Base-by-base conservation (phyloP, 2,797 vertebrate species). In the Remorina albescens region DNA sequence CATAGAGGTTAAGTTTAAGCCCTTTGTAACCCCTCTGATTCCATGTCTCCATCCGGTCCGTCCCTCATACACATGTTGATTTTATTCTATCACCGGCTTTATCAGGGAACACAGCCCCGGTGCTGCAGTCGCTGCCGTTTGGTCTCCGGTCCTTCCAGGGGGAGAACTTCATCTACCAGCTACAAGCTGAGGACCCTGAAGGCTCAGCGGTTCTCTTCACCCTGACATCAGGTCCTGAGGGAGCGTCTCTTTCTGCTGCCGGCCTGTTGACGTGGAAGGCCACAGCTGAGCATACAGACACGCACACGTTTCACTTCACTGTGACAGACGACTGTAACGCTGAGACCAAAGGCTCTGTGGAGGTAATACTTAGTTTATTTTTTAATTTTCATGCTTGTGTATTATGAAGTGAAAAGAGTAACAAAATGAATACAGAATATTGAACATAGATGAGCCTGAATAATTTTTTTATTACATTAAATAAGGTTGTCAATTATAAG, bases 231-330 rank as follows among this genome's bases (percentile, higher is more conserved):
- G 95, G 95, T 23, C 96, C 97, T 3, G 86, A 90, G 39, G 95
- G 91, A 23, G 93, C 95, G 2, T 90, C 81, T 8, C 89, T 98
- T 80, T 97, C 96, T 60, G 91, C 95, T 5, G 88, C 92, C 21
- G 97, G 97, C 51, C 93, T 97, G 71, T 91, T 98, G 67, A 90
- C 64, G 32, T 98, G 97, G 96, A 96, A 92, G 89, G 89, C 91
- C 50, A 55, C 88, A 1, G 87, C 88, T 13, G 64, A 87, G 41
- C 36, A 78, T 8, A 64, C 76, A 23, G 82, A 72, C 67, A 56
- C 80, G 1, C 93, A 93, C 76, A 83, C 73, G 34, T 92, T 98
- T 82, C 86, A 76, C 8, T 91, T 99, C 65, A 86, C 74, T 19
- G 84, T 96, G 82, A 89, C 65, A 0, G 96, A 98, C 70, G 95